Base-by-base conservation (phyloP, 2,888 invertebrate genomes). In the Orthosia gracilis region DNA sequence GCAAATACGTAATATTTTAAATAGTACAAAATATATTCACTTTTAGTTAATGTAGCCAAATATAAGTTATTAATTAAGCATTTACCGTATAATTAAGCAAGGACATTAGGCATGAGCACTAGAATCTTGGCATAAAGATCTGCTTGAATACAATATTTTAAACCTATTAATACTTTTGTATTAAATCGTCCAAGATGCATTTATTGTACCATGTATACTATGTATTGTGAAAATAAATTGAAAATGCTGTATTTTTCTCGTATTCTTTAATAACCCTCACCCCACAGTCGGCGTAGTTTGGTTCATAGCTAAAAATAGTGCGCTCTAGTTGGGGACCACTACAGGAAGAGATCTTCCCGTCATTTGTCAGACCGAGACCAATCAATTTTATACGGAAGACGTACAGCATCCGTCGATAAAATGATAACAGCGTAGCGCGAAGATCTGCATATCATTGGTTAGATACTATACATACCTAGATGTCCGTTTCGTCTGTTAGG, bases 121-220 rank as follows among this genome's bases (percentile, higher is more conserved):
- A 80, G 71, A 83, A 80, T 74, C 63, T 78, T 82, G 76, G 80
- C 69, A 59, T 80, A 78, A 77, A 76, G 58, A 76, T 73, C 65
- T 81, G 73, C 71, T 81, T 78, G 69, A 59, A 61, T 73, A 76
- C 83, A 63, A 80, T 73, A 80, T 85, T 83, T 83, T 87, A 87
- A 89, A 87, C 55, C 81, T 87, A 80, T 82, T 86, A 87, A 88
- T 91, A 92, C 85, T 91, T 91, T 91, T 93, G 88, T 94, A 92
- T 90, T 92, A 91, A 90, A 90, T 90, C 91, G 87, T 91, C 89
- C 90, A 83, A 90, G 91, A 93, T 92, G 95, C 95, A 95, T 95
- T 95, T 95, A 94, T 89, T 90, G 88, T 88, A 89, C 74, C 75
- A 78, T 87, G 88, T 91, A 89, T 86, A 88, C 87, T 88, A 83